Evolutionary conservation across 2,797 vertebrate genomes (phyloP), one percentile per base, ranked within the genome.

Genomic region (Philypnodon macrostomus): DNA sequence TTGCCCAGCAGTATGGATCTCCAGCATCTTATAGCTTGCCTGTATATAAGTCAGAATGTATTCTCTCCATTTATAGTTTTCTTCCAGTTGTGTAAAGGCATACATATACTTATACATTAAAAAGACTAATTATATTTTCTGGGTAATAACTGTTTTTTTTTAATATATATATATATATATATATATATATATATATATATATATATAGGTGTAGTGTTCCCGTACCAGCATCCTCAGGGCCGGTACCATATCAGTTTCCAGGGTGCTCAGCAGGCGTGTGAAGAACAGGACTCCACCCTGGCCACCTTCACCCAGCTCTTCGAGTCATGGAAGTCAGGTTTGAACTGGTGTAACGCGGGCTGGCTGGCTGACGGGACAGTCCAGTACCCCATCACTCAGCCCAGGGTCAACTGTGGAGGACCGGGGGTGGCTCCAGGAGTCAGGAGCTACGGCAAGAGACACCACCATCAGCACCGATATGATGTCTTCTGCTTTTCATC

Each of bases 281-380:
- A 80, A 67, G 84, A 88, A 34, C 94, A 97, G 61, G 94, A 85
- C 0, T 87, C 93, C 0, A 69, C 83, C 6, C 61, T 95, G 4
- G 93, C 93, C 53, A 93, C 88, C 40, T 93, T 93, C 11, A 75
- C 89, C 34, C 94, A 97, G 88, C 89, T 96, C 30, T 91, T 90
- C 75, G 77, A 81, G 53, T 86, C 92, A 29, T 97, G 94, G 93
- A 89, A 85, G 14, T 91, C 94, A 12, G 95, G 94, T 0, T 64
- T 97, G 58, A 86, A 95, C 73, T 96, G 94, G 93, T 96, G 94
- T 70, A 95, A 92, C 0, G 93, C 93, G 0, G 93, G 94, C 34
- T 97, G 95, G 94, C 75, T 97, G 73, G 87, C 87, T 0, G 94
- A 96, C 0, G 91, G 91, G 31, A 92, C 93, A 0, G 94, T 93